These are phyloP conservation scores for Aplysina aerophoba DNA, from an alignment of 37 sponge, comb jelly and placozoan species.

Conservation along the genomic window DNA sequence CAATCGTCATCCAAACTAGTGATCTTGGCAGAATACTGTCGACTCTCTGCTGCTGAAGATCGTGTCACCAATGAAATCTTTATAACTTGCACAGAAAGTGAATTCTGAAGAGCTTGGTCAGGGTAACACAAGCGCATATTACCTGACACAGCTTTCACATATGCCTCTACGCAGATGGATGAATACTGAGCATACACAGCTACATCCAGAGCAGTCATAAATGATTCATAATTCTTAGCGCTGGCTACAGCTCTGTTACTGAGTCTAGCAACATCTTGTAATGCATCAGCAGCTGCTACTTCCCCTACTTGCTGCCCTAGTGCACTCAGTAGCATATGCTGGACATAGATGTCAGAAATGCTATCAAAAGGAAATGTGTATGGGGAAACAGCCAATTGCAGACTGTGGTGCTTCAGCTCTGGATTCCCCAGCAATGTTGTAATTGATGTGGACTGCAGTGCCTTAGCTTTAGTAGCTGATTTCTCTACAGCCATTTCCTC, in stretches of 20 bases:
- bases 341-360: too few species aligned
- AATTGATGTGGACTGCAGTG: too few species aligned
- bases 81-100: not conserved
- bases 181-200: constrained; percentile 25
- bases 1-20: not conserved
- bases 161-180: constrained; percentile 11
- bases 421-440: too few species aligned
- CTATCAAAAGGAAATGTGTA: too few species aligned
- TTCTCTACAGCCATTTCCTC: not conserved
- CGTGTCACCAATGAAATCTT: not conserved
- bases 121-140: not conserved
- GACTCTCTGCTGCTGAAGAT: not conserved
- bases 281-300: not conserved
- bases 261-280: not conserved
- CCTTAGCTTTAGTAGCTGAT: not conserved
- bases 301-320: not conserved
- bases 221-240: not conserved
- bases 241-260: not conserved
- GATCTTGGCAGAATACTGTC: not conserved
- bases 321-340: not conserved
- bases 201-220: not conserved
- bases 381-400: too few species aligned
- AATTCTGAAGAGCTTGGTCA: not conserved
- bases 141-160: not conserved
- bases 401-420: too few species aligned